These are phyloP conservation scores for Clavelina lepadiformis DNA, from an alignment of 23 tunicate genomes.

Conservation along the genomic window DNA sequence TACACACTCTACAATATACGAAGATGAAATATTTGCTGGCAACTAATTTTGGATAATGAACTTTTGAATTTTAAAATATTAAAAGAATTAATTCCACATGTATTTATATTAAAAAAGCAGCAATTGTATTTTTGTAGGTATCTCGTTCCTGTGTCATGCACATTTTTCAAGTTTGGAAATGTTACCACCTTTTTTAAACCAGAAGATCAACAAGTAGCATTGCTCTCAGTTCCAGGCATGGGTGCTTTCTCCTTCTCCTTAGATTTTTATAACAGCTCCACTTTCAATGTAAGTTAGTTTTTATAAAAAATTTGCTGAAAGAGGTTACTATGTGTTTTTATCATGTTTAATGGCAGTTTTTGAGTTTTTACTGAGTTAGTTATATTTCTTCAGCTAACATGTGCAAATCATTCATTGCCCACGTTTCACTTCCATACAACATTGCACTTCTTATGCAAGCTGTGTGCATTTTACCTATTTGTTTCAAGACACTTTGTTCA, in stretches of 20 bases:
- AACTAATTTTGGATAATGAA: neutral
- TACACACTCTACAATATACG: no score
- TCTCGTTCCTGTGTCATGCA: constrained; percentile 40
- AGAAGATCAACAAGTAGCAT: constrained; percentile 28
- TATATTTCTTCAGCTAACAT: no score
- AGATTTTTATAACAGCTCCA: constrained; percentile 51
- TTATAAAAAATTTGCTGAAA: no score
- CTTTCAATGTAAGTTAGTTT: constrained; percentile 44
- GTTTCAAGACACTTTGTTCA: no score
- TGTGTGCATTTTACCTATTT: constrained; percentile 3
- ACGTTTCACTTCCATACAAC: constrained; percentile 12
- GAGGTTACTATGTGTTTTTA: no score
- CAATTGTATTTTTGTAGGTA: constrained; percentile 29
- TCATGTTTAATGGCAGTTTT: no score
- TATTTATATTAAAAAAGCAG: neutral
- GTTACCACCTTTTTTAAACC: constrained; percentile 59
- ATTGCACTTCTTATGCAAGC: constrained; percentile 5
- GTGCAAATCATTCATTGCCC: no score
- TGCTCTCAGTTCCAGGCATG: constrained; percentile 61
- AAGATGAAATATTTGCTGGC: no score
- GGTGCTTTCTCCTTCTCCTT: constrained; percentile 76
- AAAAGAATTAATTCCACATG: neutral
- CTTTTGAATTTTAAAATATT: neutral
- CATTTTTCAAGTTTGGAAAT: constrained; percentile 46
- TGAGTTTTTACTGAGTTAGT: no score